Evolutionary conservation across 2,888 invertebrate species (phyloP).

Genomic region (Cataglyphis cursor): DNA sequence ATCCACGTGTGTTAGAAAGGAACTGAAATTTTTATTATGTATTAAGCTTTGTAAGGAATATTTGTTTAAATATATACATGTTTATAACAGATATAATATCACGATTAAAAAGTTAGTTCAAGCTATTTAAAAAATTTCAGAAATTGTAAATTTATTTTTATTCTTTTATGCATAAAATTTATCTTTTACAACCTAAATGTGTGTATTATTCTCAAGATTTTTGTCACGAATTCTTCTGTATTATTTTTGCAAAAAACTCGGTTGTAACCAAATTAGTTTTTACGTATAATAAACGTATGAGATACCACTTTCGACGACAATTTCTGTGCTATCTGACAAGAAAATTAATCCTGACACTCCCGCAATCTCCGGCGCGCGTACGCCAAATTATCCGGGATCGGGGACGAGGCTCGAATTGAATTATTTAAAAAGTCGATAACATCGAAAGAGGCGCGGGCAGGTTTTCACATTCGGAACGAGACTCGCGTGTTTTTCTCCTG

Average conservation of each 20-base stretch:
- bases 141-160: background rate
- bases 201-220: background rate
- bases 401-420: constrained; percentile 30
- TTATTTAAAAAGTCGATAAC: constrained; percentile 57
- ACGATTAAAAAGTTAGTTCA: background rate
- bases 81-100: background rate
- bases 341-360: constrained; percentile 43
- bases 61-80: background rate
- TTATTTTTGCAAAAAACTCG: background rate
- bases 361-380: constrained; percentile 37
- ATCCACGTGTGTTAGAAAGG: background rate
- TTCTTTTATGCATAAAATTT: background rate
- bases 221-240: background rate
- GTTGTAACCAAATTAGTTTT: background rate
- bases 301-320: background rate
- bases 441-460: constrained; percentile 31
- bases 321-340: constrained; percentile 12
- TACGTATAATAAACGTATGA: background rate
- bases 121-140: background rate
- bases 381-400: constrained; percentile 42
- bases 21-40: background rate
- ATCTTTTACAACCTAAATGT: background rate
- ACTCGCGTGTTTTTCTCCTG: constrained; percentile 56
- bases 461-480: constrained; percentile 58
- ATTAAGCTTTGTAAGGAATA: background rate